Percentiles rank a stretch among this genome's conserved stretches.
These are phyloP conservation scores for Atherinosoma microstoma DNA, from an alignment of 2,797 vertebrate species.

Conservation along the genomic window DNA sequence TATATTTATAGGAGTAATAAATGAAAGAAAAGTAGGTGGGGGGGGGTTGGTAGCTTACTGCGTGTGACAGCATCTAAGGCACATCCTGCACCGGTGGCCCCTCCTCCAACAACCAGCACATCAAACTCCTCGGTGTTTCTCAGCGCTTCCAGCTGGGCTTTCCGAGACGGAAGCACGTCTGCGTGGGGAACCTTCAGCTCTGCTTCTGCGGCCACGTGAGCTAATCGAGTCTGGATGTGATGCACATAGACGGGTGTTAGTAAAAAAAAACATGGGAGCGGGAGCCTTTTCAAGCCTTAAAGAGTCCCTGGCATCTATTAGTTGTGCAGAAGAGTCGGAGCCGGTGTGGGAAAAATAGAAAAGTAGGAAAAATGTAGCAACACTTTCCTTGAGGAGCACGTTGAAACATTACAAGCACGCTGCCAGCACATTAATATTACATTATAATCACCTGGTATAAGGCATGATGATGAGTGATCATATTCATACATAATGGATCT, in stretches of 20 bases:
- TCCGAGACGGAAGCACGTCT: conserved; percentile 85
- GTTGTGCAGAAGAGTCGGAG: not conserved
- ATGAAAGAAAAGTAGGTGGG: too few species aligned
- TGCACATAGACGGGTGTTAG: not conserved
- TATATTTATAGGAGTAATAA: too few species aligned
- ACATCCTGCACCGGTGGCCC: conserved; percentile 95
- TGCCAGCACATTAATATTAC: conserved; percentile 2
- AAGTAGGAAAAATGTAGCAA: conserved; percentile 29
- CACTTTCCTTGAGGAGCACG: conserved; percentile 34
- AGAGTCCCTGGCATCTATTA: not conserved
- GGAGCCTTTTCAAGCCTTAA: not conserved
- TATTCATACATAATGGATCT: conserved; percentile 55
- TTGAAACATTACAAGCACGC: conserved; percentile 54
- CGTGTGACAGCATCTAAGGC: conserved; percentile 94
- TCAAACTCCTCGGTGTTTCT: conserved; percentile 87
- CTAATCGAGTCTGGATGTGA: conserved; percentile 81
- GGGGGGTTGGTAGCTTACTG: conserved; percentile 78
- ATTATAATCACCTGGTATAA: conserved; percentile 35
- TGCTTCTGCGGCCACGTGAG: conserved; percentile 86
- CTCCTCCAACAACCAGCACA: conserved; percentile 92
- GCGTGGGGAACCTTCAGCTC: conserved; percentile 69
- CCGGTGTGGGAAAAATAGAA: not conserved
- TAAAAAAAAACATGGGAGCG: too few species aligned
- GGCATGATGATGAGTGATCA: conserved; percentile 45
- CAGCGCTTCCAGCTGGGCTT: conserved; percentile 85